These are phyloP conservation scores for Oasisia sp. DNA, from an alignment of 2,888 invertebrate species.

Conservation along the genomic window DNA sequence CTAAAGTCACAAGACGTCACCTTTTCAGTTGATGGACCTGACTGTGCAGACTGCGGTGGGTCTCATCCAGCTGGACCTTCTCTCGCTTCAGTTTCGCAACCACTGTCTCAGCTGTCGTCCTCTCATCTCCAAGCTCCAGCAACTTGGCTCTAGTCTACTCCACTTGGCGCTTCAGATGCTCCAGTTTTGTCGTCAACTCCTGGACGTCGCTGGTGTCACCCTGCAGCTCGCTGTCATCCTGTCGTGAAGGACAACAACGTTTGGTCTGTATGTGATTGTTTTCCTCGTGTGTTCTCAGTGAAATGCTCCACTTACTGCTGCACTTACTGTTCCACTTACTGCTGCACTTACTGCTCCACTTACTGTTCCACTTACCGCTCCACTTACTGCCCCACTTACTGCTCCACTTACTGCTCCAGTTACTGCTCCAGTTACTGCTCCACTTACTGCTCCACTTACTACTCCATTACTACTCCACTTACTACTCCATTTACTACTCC, in stretches of 20 bases:
- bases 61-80: constrained; percentile 53
- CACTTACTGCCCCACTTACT: too few species aligned
- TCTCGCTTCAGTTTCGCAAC: constrained; percentile 52
- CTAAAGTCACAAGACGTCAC: not conserved
- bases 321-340: too few species aligned
- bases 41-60: constrained; percentile 45
- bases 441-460: too few species aligned
- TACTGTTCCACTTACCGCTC: too few species aligned
- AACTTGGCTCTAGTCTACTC: constrained; percentile 54
- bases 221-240: constrained; percentile 51
- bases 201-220: constrained; percentile 45
- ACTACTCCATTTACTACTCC: too few species aligned
- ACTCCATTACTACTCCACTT: too few species aligned
- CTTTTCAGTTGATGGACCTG: not conserved
- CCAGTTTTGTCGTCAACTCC: constrained; percentile 50
- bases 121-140: constrained; percentile 51
- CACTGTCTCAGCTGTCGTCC: constrained; percentile 53
- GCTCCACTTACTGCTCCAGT: too few species aligned
- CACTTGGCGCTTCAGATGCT: constrained; percentile 43
- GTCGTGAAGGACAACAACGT: not conserved
- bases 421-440: too few species aligned
- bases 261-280: not conserved
- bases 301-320: too few species aligned
- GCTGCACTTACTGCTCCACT: too few species aligned
- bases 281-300: not conserved